Base-by-base conservation (phyloP, 2,797 vertebrate genomes). In the Rhinophrynus dorsalis region DNA sequence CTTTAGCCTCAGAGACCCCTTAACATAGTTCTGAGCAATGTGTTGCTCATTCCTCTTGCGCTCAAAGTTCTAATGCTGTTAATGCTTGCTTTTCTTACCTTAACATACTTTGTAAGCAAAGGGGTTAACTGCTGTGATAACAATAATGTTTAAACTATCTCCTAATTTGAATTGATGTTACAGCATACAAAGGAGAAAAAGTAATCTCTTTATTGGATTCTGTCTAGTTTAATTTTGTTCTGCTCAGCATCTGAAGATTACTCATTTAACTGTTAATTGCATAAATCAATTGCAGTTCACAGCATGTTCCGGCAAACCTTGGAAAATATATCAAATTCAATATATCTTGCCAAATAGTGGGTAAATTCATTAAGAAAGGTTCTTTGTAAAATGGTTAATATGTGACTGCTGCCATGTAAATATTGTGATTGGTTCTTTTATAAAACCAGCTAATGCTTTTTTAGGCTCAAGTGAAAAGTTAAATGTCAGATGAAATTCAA, bases 221-320 rank as follows among this genome's bases (percentile, higher is more conserved):
- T 73, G 61, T 72, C 68, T 57, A 21, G 24, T 60, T 73, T 59
- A 57, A 66, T 66, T 59, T 55, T 45, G 38, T 56, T 44, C 55
- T 52, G 26, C 52, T 51, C 45, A 45, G 47, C 47, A 60, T 51
- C 52, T 59, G 35, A 66, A 66, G n/a, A 52, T 48, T 66, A 66
- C 62, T 73, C 44, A 52, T 73, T 73, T 58, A 65, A 44, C 27
- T 66, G 62, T 73, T 73, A 73, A 73, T 73, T 73, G 37, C 44
- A 42, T 58, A 64, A 64, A 72, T 58, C 68, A 72, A 64, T 72
- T 64, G 56, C 52, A 57, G 15, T 51, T 72, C 33, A 58, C 20
- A 26, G 44, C 48, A 17, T 57, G 68, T 57, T 51, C 44, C 54
- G 38, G 23, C 32, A 32, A 50, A 38, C 59, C 35, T 56, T 48